Conservation (phyloP, 1,140 invertebrate species). For the Solenopsis invicta region DNA sequence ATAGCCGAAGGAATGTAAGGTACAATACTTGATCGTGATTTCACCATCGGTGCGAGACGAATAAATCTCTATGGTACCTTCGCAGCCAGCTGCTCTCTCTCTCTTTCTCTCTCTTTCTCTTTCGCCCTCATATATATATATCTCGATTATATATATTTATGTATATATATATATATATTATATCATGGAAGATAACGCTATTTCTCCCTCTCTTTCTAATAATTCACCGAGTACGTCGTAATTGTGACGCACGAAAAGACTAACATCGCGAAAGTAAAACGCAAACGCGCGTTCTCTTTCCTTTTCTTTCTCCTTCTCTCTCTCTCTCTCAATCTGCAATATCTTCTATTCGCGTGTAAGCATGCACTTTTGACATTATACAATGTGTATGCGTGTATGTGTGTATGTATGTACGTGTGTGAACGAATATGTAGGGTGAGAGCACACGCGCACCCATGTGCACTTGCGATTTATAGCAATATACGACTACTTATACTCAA, state of each 20-base stretch:
- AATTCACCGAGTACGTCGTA: slow-evolving; percentile 47
- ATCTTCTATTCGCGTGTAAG: slow-evolving; percentile 66
- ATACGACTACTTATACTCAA: slow-evolving; percentile 85
- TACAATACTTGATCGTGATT: slow-evolving; percentile 87
- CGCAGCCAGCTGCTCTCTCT: slow-evolving; percentile 84
- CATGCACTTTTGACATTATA: slow-evolving; percentile 75
- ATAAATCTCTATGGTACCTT: slow-evolving; percentile 77
- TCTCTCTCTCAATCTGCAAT: not conserved
- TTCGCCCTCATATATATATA: slow-evolving; percentile 15
- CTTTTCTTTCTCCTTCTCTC: not conserved
- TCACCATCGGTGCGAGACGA: slow-evolving; percentile 73
- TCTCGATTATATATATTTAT: slow-evolving; percentile 54
- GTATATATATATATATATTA: slow-evolving; percentile 50
- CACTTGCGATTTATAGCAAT: slow-evolving; percentile 80
- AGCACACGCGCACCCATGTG: slow-evolving; percentile 64
- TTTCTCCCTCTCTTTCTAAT: slow-evolving; percentile 50
- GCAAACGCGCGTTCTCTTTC: slow-evolving; percentile 65
- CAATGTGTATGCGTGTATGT: slow-evolving; percentile 38
- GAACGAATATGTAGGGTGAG: slow-evolving; percentile 24
- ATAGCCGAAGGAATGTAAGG: slow-evolving; percentile 88
- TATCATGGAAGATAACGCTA: slow-evolving; percentile 81
- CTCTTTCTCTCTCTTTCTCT: not conserved
- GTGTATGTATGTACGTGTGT: not conserved
- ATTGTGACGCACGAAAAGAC: slow-evolving; percentile 35
- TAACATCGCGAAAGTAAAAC: slow-evolving; percentile 68